A percentile compares a stretch with the other conserved stretches of the same genome.
Evolutionary conservation across 2,888 invertebrate species (phyloP).

Genomic region (Nomada ruficornis): DNA sequence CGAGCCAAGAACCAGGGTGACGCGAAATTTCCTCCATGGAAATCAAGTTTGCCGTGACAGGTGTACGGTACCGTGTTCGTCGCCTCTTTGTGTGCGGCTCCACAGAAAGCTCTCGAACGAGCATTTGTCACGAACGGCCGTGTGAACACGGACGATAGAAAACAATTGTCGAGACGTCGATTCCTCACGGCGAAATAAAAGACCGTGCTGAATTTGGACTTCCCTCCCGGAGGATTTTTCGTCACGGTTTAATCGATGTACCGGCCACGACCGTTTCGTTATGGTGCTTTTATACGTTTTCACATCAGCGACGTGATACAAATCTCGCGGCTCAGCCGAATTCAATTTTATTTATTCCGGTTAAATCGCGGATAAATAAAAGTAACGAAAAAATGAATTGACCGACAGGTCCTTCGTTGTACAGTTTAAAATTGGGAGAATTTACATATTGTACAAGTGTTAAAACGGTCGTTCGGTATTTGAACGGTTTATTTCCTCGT

Average conservation of each 20-base stretch:
- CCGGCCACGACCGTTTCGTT: neutral
- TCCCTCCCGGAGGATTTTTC: neutral
- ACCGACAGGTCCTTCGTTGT: too few species aligned
- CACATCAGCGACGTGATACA: neutral
- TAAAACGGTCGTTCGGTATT: too few species aligned
- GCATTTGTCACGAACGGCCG: conserved; percentile 46
- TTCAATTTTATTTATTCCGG: too few species aligned
- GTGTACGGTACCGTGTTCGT: conserved; percentile 45
- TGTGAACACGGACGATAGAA: conserved; percentile 51
- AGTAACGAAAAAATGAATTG: too few species aligned
- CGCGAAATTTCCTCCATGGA: conserved; percentile 67
- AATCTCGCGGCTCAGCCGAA: too few species aligned
- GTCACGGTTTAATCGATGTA: conserved; percentile 23
- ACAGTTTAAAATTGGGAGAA: too few species aligned
- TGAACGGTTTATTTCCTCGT: too few species aligned
- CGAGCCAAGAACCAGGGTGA: conserved; percentile 43
- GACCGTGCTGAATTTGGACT: conserved; percentile 19
- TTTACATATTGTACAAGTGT: too few species aligned
- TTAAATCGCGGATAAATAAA: too few species aligned
- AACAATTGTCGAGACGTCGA: conserved; percentile 53
- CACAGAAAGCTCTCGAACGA: conserved; percentile 51
- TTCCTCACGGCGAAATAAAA: conserved; percentile 40
- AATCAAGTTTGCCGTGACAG: conserved; percentile 66
- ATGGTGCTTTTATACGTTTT: neutral
- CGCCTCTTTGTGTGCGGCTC: conserved; percentile 30